phyloP scores from a whole-genome alignment of 2,888 invertebrate species.

The Byasa hedistus region DNA sequence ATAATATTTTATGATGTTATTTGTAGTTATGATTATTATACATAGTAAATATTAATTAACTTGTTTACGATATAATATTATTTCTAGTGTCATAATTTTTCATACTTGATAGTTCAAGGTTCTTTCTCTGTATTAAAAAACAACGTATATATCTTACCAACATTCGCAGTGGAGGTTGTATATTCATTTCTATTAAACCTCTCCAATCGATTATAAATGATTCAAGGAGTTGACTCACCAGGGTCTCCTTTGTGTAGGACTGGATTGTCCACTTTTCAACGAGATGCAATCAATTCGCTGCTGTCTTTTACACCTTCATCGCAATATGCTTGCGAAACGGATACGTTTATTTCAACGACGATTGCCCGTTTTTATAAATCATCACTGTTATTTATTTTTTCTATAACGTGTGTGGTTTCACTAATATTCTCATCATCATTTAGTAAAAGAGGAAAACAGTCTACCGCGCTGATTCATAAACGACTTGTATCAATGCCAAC shows the following conservation, averaged over 20 bases:
- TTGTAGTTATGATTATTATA: no score
- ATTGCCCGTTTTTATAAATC: not conserved
- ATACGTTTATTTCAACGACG: not conserved
- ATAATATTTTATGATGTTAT: no score
- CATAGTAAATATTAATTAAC: no score
- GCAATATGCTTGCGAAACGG: constrained; percentile 1
- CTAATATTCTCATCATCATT: constrained; percentile 24
- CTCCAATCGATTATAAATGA: constrained; percentile 30
- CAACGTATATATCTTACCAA: constrained; percentile 3
- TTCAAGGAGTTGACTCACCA: constrained; percentile 44
- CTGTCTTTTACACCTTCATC: constrained; percentile 27
- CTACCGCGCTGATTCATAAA: constrained; percentile 58
- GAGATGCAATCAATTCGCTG: constrained; percentile 42
- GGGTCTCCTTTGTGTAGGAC: constrained; percentile 42
- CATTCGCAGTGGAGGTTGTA: constrained; percentile 17
- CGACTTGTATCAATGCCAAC: constrained; percentile 57
- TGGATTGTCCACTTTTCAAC: constrained; percentile 44
- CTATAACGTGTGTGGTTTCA: not conserved
- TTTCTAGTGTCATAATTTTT: no score
- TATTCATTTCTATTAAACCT: constrained; percentile 21
- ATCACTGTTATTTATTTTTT: not conserved
- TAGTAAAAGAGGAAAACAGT: constrained; percentile 40
- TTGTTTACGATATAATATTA: no score
- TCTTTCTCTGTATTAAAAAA: not conserved
- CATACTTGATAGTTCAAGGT: not conserved